Evolutionary conservation across 1,140 invertebrate species (phyloP), one percentile per base, ranked within the genome.

Genomic region (Drosophila hydei): DNA sequence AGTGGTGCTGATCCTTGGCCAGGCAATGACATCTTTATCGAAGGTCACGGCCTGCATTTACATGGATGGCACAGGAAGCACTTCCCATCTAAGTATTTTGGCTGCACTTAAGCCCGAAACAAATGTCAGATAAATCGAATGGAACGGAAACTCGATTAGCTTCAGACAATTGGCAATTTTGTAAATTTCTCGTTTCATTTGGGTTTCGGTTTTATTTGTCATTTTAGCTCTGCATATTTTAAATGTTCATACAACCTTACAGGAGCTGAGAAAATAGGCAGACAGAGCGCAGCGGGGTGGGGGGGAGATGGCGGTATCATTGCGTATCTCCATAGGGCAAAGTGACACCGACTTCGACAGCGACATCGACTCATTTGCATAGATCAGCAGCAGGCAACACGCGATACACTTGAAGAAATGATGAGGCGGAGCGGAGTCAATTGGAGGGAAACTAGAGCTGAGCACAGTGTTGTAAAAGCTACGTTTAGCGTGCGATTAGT

Each of bases 111-210:
- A 21, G 45, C 16, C 25, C 48, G 30, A 55, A 51, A 42, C 52
- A 52, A 30, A 43, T n/a, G 47, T 21, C 40, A 65, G 52, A 71
- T 65, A 71, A 72, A 72, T 48, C 9, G 36, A 67, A 60, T 54
- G 69, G 69, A 72, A 60, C 69, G 69, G 69, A 72, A 67, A 67
- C 54, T 72, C 69, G 52, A 72, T 72, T 72, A 72, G 69, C 47
- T 48, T 6, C 52, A 23, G 54, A 30, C 54, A 72, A 72, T 72
- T 72, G 69, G 62, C 69, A 59, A 72, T 72, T 51, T 33, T 67
- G 51, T 65, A 58, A 11, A 67, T 72, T 58, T 27, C 52, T 40
- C 30, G 27, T 55, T 54, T 54, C 5, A 23, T 50, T 38, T 25
- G 18, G 21, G 33, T 47, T 14, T 65, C 12, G 19, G 12, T 9